These are phyloP conservation scores for Siphlonurus alternatus DNA, from an alignment of 2,888 invertebrate genomes.

Conservation along the genomic window DNA sequence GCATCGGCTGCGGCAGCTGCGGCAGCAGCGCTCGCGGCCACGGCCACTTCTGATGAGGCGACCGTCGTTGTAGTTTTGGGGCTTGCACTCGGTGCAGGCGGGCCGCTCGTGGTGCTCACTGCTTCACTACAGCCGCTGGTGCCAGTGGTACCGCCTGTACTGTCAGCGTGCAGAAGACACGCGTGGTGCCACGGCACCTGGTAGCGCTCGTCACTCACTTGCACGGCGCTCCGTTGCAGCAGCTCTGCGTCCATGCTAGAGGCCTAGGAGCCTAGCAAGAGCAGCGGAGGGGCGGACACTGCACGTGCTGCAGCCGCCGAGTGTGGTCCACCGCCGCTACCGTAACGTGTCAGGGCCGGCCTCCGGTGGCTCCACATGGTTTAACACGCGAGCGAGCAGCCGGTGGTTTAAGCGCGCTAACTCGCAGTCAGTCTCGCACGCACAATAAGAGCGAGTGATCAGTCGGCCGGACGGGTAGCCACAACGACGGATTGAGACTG, in stretches of 20 bases:
- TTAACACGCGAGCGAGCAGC: background rate
- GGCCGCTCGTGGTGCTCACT: background rate
- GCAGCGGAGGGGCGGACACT: background rate
- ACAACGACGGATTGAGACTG: background rate
- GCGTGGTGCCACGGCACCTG: background rate
- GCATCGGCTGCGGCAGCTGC: slow-evolving; percentile 34
- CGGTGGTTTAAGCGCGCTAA: too few species aligned
- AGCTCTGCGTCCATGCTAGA: background rate
- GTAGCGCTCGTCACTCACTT: background rate
- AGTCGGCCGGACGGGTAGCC: background rate
- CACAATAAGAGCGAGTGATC: background rate
- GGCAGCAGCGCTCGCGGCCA: slow-evolving; percentile 24
- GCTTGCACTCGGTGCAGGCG: background rate
- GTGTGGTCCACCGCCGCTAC: too few species aligned
- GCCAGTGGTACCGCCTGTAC: background rate
- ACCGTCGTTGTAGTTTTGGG: background rate
- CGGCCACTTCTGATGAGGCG: background rate
- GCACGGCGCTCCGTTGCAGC: background rate
- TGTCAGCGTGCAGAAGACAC: background rate
- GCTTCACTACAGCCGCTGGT: background rate
- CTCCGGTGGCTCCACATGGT: background rate
- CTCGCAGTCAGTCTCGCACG: background rate
- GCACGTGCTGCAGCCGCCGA: background rate
- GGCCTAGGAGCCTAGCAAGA: background rate
- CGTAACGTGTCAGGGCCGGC: background rate